Base-by-base conservation (phyloP, 2,113 vertebrate genomes). In the Xenopus borealis region DNA sequence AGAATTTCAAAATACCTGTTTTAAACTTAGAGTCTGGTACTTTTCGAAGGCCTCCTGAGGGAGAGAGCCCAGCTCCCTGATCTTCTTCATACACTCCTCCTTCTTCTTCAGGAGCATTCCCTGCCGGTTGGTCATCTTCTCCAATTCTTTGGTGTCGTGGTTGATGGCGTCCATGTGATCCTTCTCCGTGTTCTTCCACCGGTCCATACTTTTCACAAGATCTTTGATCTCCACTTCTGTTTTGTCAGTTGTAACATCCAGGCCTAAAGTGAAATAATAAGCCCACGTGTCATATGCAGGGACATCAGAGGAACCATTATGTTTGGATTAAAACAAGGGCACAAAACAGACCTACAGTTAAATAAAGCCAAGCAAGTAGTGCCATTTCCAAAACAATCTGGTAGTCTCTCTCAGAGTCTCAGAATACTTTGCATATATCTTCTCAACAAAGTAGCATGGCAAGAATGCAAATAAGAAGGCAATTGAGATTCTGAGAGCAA, bases 1-100 rank as follows among this genome's bases (percentile, higher is more conserved):
- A 33, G 1, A 40, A 40, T 40, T 9, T 9, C 33, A 40, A 40
- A 7, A 9, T 88, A 98, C 97, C 94, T 99, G 97, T 84, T 99
- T 99, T 62, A 99, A 93, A 40, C 94, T 98, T 83, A 99, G 89
- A 2, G 96, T 98, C 86, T 99, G 96, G 81, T 99, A 99, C 83
- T 99, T 98, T 87, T 98, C 96, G 84, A 98, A 98, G 14, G 96
- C 96, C 84, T 98, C 96, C 79, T 97, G 96, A 14, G 96, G 96
- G 81, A 98, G 91, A 2, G 96, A 98, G 18, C 95, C 96, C 62
- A 99, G 85, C 86, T 99, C 97, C 62, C 97, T 79, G 73, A 99
- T 99, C 89, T 99, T 99, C 85, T 99, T 99, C 97, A 99, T 98
- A 85, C 97, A 99, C 78, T 98, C 97, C 80, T 98, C 97, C 71